These are phyloP conservation scores for Streblospio benedicti DNA, from an alignment of 1,140 invertebrate species.

Conservation along the genomic window DNA sequence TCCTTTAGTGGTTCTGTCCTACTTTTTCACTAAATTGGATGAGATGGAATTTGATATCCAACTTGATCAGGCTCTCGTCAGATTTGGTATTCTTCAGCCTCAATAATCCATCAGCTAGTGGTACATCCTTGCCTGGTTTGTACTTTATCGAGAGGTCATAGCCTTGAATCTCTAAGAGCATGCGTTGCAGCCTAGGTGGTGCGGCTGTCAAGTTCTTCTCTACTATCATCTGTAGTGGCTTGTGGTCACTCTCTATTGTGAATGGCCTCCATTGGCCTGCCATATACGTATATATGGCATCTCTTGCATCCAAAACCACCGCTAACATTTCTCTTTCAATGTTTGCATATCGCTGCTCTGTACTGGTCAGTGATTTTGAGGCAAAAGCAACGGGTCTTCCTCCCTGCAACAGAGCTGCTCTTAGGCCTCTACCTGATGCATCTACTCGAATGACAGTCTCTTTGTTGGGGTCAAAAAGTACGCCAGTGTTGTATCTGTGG, in stretches of 20 bases:
- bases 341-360: constrained; percentile 10
- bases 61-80: no score
- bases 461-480: constrained; percentile 26
- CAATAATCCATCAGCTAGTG: constrained; percentile 35
- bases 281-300: constrained; percentile 11
- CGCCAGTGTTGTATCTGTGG: constrained; percentile 17
- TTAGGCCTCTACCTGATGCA: constrained; percentile 35
- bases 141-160: constrained; percentile 47
- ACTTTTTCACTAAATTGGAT: no score
- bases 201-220: constrained; percentile 42
- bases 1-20: no score
- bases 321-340: constrained; percentile 14
- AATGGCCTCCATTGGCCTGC: constrained; percentile 16
- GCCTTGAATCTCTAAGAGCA: constrained; percentile 42
- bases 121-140: constrained; percentile 39
- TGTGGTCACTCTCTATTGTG: constrained; percentile 14
- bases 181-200: constrained; percentile 43
- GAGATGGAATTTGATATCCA: no score
- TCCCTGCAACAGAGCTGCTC: constrained; percentile 45
- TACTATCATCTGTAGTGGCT: constrained; percentile 36
- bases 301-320: constrained; percentile 5
- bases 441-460: constrained; percentile 26
- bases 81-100: no score
- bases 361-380: neutral
- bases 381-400: constrained; percentile 21